Evolutionary conservation across 2,113 vertebrate species (phyloP).

Genomic region (Gasterosteus aculeatus): DNA sequence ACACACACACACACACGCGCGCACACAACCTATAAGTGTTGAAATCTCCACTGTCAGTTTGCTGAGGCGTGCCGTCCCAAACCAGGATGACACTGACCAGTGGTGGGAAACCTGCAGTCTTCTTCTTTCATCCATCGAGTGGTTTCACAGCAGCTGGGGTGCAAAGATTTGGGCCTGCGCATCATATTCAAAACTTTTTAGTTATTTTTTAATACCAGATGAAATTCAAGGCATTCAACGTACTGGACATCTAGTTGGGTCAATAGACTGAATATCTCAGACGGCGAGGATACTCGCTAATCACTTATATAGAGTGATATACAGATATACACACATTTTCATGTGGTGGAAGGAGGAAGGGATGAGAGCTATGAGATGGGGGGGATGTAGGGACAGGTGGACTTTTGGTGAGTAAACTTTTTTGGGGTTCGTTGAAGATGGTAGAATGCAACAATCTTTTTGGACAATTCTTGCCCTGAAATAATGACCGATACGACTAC

Average conservation of each 20-base stretch:
- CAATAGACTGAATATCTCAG: neutral
- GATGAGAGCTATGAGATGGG: neutral
- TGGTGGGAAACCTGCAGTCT: neutral
- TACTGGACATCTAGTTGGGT: neutral
- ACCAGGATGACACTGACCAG: constrained; percentile 14
- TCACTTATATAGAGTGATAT: neutral
- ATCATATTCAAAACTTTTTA: neutral
- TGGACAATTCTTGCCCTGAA: too few relatives aligned
- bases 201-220: neutral
- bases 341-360: neutral
- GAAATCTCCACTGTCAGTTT: constrained; percentile 65
- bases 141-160: neutral
- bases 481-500: too few relatives aligned
- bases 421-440: too few relatives aligned
- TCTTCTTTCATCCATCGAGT: neutral
- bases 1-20: neutral
- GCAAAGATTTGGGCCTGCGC: neutral
- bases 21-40: constrained; percentile 42
- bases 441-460: too few relatives aligned
- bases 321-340: too few relatives aligned
- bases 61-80: constrained; percentile 36
- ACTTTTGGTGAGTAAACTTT: too few relatives aligned
- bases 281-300: neutral
- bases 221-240: neutral
- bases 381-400: neutral